Evolutionary conservation across 2,888 invertebrate species (phyloP), one percentile per base, ranked within the genome.

Genomic region (Pseudococcus longispinus): DNA sequence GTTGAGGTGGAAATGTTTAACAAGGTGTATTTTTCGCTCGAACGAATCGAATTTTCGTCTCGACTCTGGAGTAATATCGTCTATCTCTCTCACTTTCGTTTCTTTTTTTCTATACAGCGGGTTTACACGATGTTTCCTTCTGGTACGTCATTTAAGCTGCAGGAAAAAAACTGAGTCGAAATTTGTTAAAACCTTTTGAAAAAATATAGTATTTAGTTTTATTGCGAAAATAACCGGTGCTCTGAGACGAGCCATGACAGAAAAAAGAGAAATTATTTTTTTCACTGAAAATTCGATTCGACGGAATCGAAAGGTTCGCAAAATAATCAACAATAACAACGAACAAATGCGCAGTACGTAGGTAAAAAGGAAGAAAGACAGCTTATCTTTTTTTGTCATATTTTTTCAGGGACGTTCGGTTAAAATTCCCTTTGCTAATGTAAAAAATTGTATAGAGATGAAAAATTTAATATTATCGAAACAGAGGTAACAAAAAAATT

Each of bases 11-110:
- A 65, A 65, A 65, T 65, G 65, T 26, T 26, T 65, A 65, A 65
- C 65, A 65, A 65, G 65, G 65, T 65, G 65, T 65, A 65, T 65
- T 65, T 65, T 65, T 26, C 65, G 65, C 65, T 65, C 65, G 65
- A 65, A 65, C 65, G 65, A 65, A 26, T 65, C 65, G 65, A 65
- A 65, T 65, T 65, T 65, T 65, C 65, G 15, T 65, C 65, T 65
- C 51, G 51, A n/a, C n/a, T n/a, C n/a, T n/a, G n/a, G n/a, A 51
- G 51, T 23, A 23, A 23, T 65, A 65, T 26, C 26, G 65, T 26
- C 65, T 51, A 15, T 51, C n/a, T 51, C n/a, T n/a, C n/a, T 51
- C 51, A 51, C 51, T 51, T 51, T 51, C 51, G 5, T n/a, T n/a
- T 13, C 13, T 46, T 46, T 46, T 46, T 46, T 46, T 46, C 37